Conservation (phyloP, 2,888 invertebrate genomes). For the Harpagoxenus sublaevis region DNA sequence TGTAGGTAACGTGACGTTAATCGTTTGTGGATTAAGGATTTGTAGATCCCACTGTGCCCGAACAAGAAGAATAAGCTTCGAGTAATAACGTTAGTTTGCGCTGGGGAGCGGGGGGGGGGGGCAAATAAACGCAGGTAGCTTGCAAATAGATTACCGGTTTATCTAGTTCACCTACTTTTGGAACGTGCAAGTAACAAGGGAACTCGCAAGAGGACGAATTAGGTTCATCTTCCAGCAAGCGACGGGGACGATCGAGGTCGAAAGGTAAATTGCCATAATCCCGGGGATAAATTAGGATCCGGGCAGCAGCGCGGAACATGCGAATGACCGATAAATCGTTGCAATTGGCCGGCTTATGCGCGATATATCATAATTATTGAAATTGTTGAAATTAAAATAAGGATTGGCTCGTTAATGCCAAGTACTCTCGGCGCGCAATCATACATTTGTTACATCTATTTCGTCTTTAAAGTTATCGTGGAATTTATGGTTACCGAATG, state of each 20-base stretch:
- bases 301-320: conserved; percentile 50
- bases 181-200: conserved; percentile 28
- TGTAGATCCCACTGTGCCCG: conserved; percentile 41
- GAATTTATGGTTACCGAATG: conserved; percentile 41
- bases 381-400: conserved; percentile 37
- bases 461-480: conserved; percentile 34
- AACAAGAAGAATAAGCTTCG: conserved; percentile 27
- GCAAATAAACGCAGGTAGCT: conserved; percentile 9
- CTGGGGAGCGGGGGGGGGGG: not conserved
- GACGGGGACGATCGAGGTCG: conserved; percentile 21
- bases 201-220: conserved; percentile 59
- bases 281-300: conserved; percentile 70
- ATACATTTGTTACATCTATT: not conserved
- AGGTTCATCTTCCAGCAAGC: conserved; percentile 55
- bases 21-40: conserved; percentile 52
- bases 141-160: conserved; percentile 61
- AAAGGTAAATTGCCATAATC: conserved; percentile 70
- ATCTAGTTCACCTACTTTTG: conserved; percentile 67
- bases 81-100: conserved; percentile 43
- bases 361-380: conserved; percentile 58
- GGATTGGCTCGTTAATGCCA: conserved; percentile 30
- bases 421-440: conserved; percentile 6
- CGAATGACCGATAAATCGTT: conserved; percentile 68
- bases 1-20: conserved; percentile 61
- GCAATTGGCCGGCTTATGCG: conserved; percentile 53